Evolutionary conservation across 2,888 invertebrate genomes (phyloP).

Genomic region (Catotricha subobsoleta): DNA sequence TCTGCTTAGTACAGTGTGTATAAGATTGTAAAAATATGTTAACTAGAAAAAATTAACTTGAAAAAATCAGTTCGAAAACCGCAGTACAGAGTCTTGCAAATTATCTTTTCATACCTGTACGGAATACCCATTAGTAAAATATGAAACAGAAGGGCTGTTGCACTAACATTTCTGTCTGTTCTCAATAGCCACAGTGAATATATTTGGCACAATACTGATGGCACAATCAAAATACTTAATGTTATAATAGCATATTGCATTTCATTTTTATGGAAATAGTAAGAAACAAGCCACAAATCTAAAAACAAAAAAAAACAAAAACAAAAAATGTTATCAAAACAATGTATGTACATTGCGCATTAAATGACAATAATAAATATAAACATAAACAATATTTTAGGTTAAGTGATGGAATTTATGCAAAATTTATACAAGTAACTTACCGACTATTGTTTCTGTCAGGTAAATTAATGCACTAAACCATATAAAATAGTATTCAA

Average conservation of each 20-base stretch:
- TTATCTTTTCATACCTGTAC: slow-evolving; percentile 11
- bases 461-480: slow-evolving; percentile 14
- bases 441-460: slow-evolving; percentile 13
- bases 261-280: slow-evolving; percentile 12
- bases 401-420: slow-evolving; percentile 3
- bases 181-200: slow-evolving; percentile 12
- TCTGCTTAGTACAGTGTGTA: no score
- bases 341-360: not conserved
- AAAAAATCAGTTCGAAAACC: no score
- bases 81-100: no score
- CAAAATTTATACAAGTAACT: not conserved
- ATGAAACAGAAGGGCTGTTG: slow-evolving; percentile 10
- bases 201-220: slow-evolving; percentile 12
- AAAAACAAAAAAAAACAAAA: slow-evolving; percentile 6
- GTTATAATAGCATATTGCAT: slow-evolving; percentile 12
- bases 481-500: slow-evolving; percentile 14
- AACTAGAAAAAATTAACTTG: no score
- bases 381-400: not conserved
- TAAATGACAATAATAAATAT: not conserved
- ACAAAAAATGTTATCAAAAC: not conserved
- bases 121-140: slow-evolving; percentile 11
- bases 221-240: slow-evolving; percentile 12
- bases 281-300: slow-evolving; percentile 12
- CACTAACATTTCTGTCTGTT: slow-evolving; percentile 9
- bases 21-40: no score